Conservation (phyloP, 2,888 invertebrate species). For the Mythimna lalbum region DNA sequence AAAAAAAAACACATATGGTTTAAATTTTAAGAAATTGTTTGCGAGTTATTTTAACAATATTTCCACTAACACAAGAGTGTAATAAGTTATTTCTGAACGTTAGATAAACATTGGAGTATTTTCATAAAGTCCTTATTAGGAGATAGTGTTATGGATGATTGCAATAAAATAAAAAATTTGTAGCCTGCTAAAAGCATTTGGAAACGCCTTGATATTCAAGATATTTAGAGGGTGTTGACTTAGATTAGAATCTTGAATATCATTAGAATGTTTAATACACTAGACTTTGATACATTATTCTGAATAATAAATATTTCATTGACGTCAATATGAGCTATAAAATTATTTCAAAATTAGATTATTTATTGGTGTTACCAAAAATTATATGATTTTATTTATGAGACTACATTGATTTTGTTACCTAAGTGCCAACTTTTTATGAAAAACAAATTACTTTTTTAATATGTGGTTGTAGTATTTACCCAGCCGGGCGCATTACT, state of each 20-base stretch:
- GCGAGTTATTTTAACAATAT: not conserved
- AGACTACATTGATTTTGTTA: slow-evolving; percentile 1
- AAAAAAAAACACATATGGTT: too few species aligned
- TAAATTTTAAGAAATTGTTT: too few species aligned
- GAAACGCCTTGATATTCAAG: not conserved
- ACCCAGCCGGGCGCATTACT: too few species aligned
- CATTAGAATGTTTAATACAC: slow-evolving; percentile 17
- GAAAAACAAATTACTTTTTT: not conserved
- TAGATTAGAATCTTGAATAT: slow-evolving; percentile 18
- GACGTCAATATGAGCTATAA: slow-evolving; percentile 38
- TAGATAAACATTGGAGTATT: not conserved
- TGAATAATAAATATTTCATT: slow-evolving; percentile 26
- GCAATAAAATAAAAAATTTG: slow-evolving; percentile 3
- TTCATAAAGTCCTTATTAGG: not conserved
- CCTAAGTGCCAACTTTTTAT: not conserved
- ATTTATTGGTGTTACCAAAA: slow-evolving; percentile 2
- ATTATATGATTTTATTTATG: slow-evolving; percentile 6
- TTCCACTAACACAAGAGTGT: not conserved
- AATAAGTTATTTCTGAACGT: not conserved
- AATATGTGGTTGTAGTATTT: not conserved
- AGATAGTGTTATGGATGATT: not conserved
- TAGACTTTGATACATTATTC: slow-evolving; percentile 27
- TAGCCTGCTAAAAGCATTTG: not conserved
- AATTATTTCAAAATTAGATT: slow-evolving; percentile 22
- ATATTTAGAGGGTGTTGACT: slow-evolving; percentile 9